Conservation (phyloP, 2,113 vertebrate genomes). For the Lampris megalopsis region DNA sequence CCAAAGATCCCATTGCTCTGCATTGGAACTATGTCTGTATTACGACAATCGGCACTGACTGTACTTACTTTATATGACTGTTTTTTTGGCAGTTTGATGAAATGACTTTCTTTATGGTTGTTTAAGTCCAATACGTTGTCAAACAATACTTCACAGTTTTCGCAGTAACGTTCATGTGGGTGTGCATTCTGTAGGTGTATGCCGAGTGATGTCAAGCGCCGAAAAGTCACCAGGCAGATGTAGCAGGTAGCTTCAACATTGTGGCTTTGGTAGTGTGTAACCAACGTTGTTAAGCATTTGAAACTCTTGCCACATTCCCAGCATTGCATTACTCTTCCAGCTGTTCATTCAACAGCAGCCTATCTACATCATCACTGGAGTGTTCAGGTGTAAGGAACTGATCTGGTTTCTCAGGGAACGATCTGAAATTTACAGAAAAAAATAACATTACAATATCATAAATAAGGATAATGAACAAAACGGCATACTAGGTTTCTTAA, state of each 20-base stretch:
- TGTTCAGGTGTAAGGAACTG: slow-evolving; percentile 52
- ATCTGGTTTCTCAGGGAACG: background rate
- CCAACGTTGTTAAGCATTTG: slow-evolving; percentile 38
- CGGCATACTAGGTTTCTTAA: background rate
- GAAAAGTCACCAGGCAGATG: slow-evolving; percentile 66
- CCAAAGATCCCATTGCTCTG: background rate
- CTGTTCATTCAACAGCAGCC: background rate
- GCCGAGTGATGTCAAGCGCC: slow-evolving; percentile 51
- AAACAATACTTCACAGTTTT: slow-evolving; percentile 47
- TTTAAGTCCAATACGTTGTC: slow-evolving; percentile 65
- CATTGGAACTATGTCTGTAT: background rate
- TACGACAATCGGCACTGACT: background rate
- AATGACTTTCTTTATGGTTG: slow-evolving; percentile 55
- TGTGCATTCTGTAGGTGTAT: slow-evolving; percentile 68
- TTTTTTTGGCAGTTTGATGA: background rate
- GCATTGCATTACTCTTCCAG: slow-evolving; percentile 55
- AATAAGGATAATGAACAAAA: background rate
- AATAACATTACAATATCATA: background rate
- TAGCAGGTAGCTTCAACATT: slow-evolving; percentile 54
- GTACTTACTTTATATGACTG: too few species aligned
- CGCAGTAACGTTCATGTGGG: slow-evolving; percentile 30
- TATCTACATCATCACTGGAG: slow-evolving; percentile 56
- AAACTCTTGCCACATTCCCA: slow-evolving; percentile 70
- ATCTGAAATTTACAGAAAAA: slow-evolving; percentile 52
- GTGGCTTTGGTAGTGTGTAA: slow-evolving; percentile 62